Evolutionary conservation across 2,797 vertebrate species (phyloP).

Genomic region (Octomys mimax): DNA sequence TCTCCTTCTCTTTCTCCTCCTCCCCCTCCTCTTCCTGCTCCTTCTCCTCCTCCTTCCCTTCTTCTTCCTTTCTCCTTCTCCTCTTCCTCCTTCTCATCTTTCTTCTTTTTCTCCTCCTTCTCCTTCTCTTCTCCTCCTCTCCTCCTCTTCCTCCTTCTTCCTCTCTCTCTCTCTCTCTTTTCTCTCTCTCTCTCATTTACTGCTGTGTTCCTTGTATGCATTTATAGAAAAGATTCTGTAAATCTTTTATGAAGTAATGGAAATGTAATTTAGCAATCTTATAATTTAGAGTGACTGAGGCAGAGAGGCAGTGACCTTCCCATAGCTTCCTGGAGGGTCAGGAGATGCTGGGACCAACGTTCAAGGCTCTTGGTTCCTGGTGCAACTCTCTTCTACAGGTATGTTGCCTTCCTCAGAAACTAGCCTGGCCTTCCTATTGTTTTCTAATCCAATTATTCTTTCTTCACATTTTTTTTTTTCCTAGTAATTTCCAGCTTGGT

Average conservation of each 20-base stretch:
- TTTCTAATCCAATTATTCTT: not conserved
- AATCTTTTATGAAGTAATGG: not conserved
- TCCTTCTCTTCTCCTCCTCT: too few relatives aligned
- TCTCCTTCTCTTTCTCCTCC: accelerated
- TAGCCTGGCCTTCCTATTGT: not conserved
- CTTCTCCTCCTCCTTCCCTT: too few relatives aligned
- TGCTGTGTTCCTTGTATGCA: not conserved
- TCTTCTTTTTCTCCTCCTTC: too few relatives aligned
- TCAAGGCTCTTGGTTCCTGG: not conserved
- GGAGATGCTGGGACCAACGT: not conserved
- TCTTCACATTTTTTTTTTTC: not conserved
- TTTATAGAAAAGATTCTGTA: not conserved
- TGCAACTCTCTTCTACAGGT: too few relatives aligned
- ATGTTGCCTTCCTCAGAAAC: not conserved
- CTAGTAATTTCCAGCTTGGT: not conserved
- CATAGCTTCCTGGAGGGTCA: not conserved
- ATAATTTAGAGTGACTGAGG: not conserved
- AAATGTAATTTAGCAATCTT: not conserved
- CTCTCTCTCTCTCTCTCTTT: too few relatives aligned
- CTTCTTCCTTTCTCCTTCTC: accelerated
- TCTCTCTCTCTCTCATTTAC: not conserved
- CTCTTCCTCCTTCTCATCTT: too few relatives aligned
- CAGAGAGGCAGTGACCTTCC: not conserved
- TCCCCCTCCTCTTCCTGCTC: accelerated
- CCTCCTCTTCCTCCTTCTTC: too few relatives aligned